Evolutionary conservation across 2,888 invertebrate species (phyloP).

Genomic region (Lasioglossum leucozonium): DNA sequence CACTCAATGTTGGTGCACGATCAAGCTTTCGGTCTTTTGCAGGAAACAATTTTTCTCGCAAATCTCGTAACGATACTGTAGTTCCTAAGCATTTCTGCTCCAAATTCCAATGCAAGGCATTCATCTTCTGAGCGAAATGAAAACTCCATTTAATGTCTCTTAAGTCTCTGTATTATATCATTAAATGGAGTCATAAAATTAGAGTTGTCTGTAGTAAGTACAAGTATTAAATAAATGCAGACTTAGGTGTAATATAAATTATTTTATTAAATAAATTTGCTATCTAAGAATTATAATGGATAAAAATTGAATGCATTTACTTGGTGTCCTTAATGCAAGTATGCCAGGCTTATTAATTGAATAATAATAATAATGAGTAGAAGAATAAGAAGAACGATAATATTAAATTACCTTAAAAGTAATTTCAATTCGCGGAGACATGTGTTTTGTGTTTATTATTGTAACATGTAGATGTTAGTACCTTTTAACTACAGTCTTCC

Average conservation of each 20-base stretch:
- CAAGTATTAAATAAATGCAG: constrained; percentile 29
- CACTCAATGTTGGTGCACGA: constrained; percentile 39
- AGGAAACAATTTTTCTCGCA: constrained; percentile 56
- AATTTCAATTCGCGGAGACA: constrained; percentile 40
- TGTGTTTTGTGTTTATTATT: constrained; percentile 46
- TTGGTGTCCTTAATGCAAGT: constrained; percentile 62
- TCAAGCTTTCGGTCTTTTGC: constrained; percentile 37
- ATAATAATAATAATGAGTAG: constrained; percentile 42
- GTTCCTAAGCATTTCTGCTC: constrained; percentile 19
- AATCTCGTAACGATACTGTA: constrained; percentile 40
- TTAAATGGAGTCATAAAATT: constrained; percentile 15
- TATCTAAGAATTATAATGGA: constrained; percentile 49
- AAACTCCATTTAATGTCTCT: not conserved
- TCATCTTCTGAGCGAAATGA: constrained; percentile 38
- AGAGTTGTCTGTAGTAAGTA: not conserved
- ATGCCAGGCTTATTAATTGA: constrained; percentile 47
- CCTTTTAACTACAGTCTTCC: constrained; percentile 74
- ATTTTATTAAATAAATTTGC: constrained; percentile 56
- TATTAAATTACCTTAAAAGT: constrained; percentile 53
- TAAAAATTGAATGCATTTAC: constrained; percentile 48
- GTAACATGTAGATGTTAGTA: constrained; percentile 67
- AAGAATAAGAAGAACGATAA: constrained; percentile 47
- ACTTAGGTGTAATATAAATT: constrained; percentile 50
- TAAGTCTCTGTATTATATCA: not conserved
- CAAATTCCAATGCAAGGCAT: constrained; percentile 31